Percentiles rank a stretch among this genome's conserved stretches.
Conservation (phyloP, 2,888 invertebrate genomes). For the Lasioglossum marginatum region DNA sequence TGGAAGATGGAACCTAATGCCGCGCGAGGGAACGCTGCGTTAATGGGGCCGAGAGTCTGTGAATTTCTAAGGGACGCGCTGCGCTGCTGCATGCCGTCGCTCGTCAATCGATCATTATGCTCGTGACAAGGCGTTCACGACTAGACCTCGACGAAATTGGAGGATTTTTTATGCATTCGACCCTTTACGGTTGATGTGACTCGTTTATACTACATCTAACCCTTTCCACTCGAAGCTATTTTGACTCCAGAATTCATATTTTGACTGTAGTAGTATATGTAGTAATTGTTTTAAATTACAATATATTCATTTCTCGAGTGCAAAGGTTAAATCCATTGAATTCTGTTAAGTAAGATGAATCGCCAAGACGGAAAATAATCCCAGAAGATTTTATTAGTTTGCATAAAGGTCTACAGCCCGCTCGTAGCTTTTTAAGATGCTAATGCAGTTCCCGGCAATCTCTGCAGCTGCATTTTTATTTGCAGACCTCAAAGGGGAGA, state of each 20-base stretch:
- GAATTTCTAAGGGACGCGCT: neutral
- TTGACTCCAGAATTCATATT: too few relatives aligned
- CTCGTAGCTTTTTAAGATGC: neutral
- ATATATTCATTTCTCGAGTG: neutral
- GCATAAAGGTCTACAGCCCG: neutral
- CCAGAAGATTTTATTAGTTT: neutral
- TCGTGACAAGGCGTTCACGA: constrained; percentile 2
- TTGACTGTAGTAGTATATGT: too few relatives aligned
- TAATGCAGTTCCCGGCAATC: neutral
- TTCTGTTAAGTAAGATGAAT: neutral
- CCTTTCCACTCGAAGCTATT: too few relatives aligned
- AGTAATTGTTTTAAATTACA: neutral
- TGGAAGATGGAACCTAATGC: constrained; percentile 19
- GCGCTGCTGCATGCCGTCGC: neutral
- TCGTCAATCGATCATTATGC: constrained; percentile 16
- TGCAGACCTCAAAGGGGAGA: neutral
- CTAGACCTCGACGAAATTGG: neutral
- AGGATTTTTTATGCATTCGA: neutral
- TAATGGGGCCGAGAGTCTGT: constrained; percentile 24
- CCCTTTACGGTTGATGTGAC: too few relatives aligned
- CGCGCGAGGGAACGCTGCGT: constrained; percentile 7
- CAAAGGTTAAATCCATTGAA: neutral
- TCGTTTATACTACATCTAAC: too few relatives aligned
- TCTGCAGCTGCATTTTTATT: neutral
- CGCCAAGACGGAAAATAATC: neutral